Evolutionary conservation across 2,113 vertebrate species (phyloP), one percentile per base, ranked within the genome.

Genomic region (Ploceus nigricollis): DNA sequence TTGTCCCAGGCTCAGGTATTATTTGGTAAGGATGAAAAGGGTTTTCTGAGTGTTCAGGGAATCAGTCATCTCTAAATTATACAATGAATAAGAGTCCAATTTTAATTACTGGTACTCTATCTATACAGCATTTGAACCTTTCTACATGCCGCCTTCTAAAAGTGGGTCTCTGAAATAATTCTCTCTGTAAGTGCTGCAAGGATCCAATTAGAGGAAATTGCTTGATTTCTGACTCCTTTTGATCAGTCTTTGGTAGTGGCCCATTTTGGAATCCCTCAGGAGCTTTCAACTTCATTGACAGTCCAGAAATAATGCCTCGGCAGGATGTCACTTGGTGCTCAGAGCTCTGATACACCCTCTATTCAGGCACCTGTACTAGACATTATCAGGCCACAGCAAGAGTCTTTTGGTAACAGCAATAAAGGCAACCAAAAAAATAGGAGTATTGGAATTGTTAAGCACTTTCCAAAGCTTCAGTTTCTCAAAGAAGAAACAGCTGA

Each of bases 21-120:
- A 89, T 92, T 93, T 54, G 11, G 37, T 50, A 91, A 93, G 78
- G 91, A 90, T 93, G 54, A 89, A 97, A 95, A 94, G 33, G 15
- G 24, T 51, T 82, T 95, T 89, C 57, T 85, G 45, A 82, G 40
- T 11, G 3, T 87, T 95, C 53, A 37, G 45, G 9, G 57, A 82
- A 86, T 69, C 93, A 86, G 54, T 78, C 17, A 35, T 80, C 66
- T 94, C 80, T 89, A 63, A 82, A 94, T 91, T 60, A 42, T 48
- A 71, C 31, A 71, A 51, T 50, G 73, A 96, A 94, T 87, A 48
- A 84, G 80, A 91, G 94, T 95, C 35, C 53, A 77, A 30, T 96
- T 96, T 96, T 97, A 97, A 97, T 96, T 96, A 95, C 95, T 97
- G 80, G 33, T 72, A 80, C 84, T 93, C 66, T 79, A 78, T 78